Evolutionary conservation across 2,888 invertebrate genomes (phyloP).

Genomic region (Watsonalla binaria): DNA sequence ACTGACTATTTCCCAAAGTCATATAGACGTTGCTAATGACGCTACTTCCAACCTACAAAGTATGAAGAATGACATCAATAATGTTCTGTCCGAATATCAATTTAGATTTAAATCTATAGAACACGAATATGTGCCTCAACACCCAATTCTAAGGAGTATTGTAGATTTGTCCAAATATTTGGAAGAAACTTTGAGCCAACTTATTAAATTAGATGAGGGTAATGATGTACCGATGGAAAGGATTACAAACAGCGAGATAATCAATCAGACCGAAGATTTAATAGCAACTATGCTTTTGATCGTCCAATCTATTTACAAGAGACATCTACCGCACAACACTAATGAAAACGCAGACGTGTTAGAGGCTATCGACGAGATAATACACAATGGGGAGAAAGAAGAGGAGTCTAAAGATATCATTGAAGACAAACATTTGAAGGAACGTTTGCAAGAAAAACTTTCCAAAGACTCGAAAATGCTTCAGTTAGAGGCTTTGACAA

Average conservation of each 20-base stretch:
- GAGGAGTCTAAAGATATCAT: constrained; percentile 72
- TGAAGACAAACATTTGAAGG: constrained; percentile 82
- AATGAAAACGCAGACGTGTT: constrained; percentile 47
- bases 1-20: constrained; percentile 47
- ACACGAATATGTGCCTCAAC: constrained; percentile 32
- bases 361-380: constrained; percentile 56
- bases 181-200: constrained; percentile 29
- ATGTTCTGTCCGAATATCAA: constrained; percentile 47
- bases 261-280: constrained; percentile 54
- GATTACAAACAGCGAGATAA: constrained; percentile 24
- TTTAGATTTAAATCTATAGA: constrained; percentile 40
- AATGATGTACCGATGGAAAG: constrained; percentile 40
- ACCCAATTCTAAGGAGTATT: constrained; percentile 54
- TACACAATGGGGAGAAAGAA: constrained; percentile 47
- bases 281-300: constrained; percentile 52
- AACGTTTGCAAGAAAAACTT: constrained; percentile 81
- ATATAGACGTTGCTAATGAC: constrained; percentile 51
- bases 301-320: constrained; percentile 62
- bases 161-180: constrained; percentile 44
- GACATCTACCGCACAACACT: constrained; percentile 48
- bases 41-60: constrained; percentile 43
- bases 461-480: constrained; percentile 79
- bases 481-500: constrained; percentile 69
- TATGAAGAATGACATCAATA: constrained; percentile 39
- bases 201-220: constrained; percentile 39